Evolutionary conservation across 92 coral and sea anemone genomes (phyloP).

Genomic region (Desmophyllum pertusum): DNA sequence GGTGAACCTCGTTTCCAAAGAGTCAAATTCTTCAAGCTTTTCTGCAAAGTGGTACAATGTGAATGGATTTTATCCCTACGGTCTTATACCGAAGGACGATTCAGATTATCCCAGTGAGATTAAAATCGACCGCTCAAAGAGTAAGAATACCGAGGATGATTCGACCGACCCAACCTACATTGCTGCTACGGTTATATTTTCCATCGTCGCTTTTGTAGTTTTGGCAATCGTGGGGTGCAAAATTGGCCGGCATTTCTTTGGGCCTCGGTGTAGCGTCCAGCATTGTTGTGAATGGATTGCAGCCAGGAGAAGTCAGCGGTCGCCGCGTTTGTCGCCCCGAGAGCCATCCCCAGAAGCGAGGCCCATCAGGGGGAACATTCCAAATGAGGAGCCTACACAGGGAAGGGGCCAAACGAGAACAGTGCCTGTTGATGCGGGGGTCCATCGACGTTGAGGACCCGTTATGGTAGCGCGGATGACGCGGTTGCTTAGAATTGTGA

Average conservation of each 20-base stretch:
- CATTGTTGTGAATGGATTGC: conserved; percentile 33
- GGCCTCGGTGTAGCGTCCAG: conserved; percentile 26
- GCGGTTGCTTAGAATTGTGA: conserved; percentile 1
- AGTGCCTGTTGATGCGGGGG: background rate
- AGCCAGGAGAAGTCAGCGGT: conserved; percentile 17
- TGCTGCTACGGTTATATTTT: conserved; percentile 11
- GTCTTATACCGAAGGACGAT: conserved; percentile 39
- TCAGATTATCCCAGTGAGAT: background rate
- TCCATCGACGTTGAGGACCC: background rate
- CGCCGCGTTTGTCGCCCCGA: background rate
- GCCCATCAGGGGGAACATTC: conserved; percentile 8
- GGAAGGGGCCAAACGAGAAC: background rate
- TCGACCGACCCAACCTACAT: conserved; percentile 21
- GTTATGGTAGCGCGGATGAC: conserved; percentile 25
- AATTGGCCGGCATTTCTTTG: conserved; percentile 19
- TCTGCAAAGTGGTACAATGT: conserved; percentile 39
- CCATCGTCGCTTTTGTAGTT: conserved; percentile 17
- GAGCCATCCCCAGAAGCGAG: conserved; percentile 17
- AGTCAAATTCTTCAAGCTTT: background rate
- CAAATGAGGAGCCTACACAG: background rate
- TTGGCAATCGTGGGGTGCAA: conserved; percentile 20
- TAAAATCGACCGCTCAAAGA: background rate
- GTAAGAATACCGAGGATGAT: background rate
- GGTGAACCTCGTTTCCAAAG: conserved; percentile 4
- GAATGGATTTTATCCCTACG: conserved; percentile 26